Base-by-base conservation (phyloP, 2,888 invertebrate genomes). In the Pseudococcus jackbeardsleyi region DNA sequence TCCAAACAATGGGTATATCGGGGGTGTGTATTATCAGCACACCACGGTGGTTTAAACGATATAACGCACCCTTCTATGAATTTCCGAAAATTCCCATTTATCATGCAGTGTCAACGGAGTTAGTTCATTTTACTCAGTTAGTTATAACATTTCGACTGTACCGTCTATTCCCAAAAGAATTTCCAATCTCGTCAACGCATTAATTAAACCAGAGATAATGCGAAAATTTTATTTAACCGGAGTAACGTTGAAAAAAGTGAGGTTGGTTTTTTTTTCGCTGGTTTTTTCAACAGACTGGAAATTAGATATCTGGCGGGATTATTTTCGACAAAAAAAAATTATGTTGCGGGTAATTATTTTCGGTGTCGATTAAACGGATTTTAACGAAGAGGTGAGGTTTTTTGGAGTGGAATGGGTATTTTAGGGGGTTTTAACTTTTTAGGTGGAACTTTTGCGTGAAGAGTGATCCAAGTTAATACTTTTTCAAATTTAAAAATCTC, bases 41-140 rank as follows among this genome's bases (percentile, higher is more conserved):
- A 87, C 72, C 17, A 72, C 17, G 72, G 88, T 50, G 88, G 88
- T 87, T 87, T 50, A 54, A 72, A 87, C 79, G 79, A 82, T 82
- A 82, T 82, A 82, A 82, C 79, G 79, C 79, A 46, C 72, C 86
- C 86, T 59, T 59, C 39, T 22, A n/a, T 82, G 54, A 79, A 79
- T 79, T 88, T 48, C 79, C 88, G 79, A 88, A 88, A 88, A 88
- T 88, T 88, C 82, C 42, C 88, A 88, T 88, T 79, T 79, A 88
- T 88, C 88, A 88, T 88, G 88, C 82, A 79, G 59, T 82, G 88
- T 88, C 88, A 88, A 88, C 88, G 77, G 22, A 88, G 88, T 88
- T 59, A 82, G 50, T 88, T 82, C 79, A 88, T 88, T 82, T 88
- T 88, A 82, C 82, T 42, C 8, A 19, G 68, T 12, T 79, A 82